phyloP scores from a whole-genome alignment of 2,797 vertebrate genomes.

The Catharus ustulatus region DNA sequence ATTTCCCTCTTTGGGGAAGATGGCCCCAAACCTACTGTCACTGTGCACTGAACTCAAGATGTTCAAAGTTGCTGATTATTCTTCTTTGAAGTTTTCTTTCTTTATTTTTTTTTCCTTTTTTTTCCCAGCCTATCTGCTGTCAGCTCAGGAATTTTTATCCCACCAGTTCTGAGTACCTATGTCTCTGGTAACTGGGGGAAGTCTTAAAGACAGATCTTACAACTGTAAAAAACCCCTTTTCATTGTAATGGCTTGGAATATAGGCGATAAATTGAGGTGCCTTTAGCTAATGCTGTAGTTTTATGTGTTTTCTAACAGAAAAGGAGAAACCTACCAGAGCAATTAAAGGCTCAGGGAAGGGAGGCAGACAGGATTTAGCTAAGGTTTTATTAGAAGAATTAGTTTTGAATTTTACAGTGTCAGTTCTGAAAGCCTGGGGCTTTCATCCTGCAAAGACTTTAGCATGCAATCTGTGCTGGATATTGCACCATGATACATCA shows the following conservation, averaged over 20 bases:
- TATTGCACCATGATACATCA: neutral
- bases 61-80: neutral
- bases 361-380: constrained; percentile 5
- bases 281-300: constrained; percentile 24
- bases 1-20: neutral
- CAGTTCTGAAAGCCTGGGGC: neutral
- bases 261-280: constrained; percentile 1
- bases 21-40: neutral
- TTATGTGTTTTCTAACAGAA: neutral
- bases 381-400: constrained; percentile 29
- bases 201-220: neutral
- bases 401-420: neutral
- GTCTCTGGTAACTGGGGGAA: neutral
- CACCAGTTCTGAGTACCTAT: neutral
- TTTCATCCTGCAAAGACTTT: constrained; percentile 9
- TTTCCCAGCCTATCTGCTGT: neutral
- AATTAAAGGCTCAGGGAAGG: neutral
- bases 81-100: neutral
- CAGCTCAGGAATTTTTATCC: neutral
- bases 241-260: constrained; percentile 11
- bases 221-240: neutral
- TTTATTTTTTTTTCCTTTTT: neutral
- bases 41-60: neutral
- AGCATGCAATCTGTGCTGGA: neutral
- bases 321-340: neutral